Conservation (phyloP, 2,797 vertebrate species). For the Tolypeutes matacus region DNA sequence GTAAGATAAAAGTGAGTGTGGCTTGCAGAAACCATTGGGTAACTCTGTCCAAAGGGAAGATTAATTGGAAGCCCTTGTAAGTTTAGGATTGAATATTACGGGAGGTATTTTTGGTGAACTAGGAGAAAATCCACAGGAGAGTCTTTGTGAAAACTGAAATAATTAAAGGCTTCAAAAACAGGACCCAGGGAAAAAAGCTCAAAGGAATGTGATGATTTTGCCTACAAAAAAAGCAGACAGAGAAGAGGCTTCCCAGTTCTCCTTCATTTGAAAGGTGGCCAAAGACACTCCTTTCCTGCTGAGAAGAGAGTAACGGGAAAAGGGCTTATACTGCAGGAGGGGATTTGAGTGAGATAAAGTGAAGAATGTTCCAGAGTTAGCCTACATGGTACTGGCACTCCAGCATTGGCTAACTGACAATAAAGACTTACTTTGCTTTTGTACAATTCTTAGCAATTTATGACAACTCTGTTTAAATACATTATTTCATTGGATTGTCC, state of each 20-base stretch:
- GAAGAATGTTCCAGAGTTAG: slow-evolving; percentile 42
- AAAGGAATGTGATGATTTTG: slow-evolving; percentile 72
- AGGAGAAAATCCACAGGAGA: slow-evolving; percentile 15
- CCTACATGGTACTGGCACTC: not conserved
- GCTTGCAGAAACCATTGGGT: not conserved
- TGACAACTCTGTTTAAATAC: not conserved
- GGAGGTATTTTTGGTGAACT: not conserved
- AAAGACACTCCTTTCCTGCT: slow-evolving; percentile 41
- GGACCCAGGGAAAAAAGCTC: not conserved
- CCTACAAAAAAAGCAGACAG: slow-evolving; percentile 50
- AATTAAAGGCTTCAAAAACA: slow-evolving; percentile 59
- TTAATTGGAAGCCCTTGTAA: not conserved
- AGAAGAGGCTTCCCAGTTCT: slow-evolving; percentile 58
- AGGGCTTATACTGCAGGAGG: slow-evolving; percentile 17
- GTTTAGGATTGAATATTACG: not conserved
- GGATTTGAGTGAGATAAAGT: not conserved
- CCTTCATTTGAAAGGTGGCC: slow-evolving; percentile 62
- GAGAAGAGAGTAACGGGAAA: slow-evolving; percentile 44
- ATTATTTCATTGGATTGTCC: not conserved
- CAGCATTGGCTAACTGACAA: not conserved
- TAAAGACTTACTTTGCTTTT: not conserved
- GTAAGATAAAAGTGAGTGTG: not conserved
- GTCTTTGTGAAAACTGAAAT: slow-evolving; percentile 43
- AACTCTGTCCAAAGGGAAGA: not conserved
- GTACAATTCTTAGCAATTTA: not conserved